phyloP scores from a whole-genome alignment of 2,113 vertebrate genomes.

The Albula goreensis region DNA sequence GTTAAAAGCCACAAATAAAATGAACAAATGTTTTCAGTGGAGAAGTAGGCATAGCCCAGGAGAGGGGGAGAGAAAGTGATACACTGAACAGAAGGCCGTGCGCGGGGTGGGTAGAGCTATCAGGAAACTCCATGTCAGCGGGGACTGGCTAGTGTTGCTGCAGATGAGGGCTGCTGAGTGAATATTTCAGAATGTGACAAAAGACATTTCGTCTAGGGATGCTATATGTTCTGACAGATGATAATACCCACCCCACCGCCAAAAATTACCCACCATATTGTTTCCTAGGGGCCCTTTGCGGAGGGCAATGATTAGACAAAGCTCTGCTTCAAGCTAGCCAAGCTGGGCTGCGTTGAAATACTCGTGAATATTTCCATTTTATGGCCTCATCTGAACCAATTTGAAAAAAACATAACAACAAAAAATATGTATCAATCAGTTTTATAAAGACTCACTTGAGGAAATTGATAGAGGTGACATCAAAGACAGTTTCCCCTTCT shows the following conservation, averaged over 20 bases:
- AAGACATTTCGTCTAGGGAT: background rate
- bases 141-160: background rate
- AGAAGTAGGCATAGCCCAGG: constrained; percentile 44
- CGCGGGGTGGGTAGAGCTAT: background rate
- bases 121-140: background rate
- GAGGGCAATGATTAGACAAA: background rate
- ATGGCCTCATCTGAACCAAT: background rate
- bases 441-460: background rate
- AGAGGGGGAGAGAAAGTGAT: background rate
- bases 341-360: background rate
- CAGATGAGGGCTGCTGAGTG: background rate
- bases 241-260: background rate
- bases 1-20: constrained; percentile 59
- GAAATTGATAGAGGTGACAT: background rate
- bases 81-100: background rate
- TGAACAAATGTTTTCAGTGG: constrained; percentile 56
- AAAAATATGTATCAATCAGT: background rate
- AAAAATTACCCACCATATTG: background rate
- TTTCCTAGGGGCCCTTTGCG: background rate
- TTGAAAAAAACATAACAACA: constrained; percentile 3
- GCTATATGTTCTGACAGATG: background rate
- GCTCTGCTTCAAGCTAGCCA: background rate
- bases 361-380: constrained; percentile 24
- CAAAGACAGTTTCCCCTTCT: constrained; percentile 16
- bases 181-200: background rate